Percentiles rank a stretch among this genome's conserved stretches.
Conservation (phyloP, 2,113 vertebrate species). For the Ramphastos sulfuratus region DNA sequence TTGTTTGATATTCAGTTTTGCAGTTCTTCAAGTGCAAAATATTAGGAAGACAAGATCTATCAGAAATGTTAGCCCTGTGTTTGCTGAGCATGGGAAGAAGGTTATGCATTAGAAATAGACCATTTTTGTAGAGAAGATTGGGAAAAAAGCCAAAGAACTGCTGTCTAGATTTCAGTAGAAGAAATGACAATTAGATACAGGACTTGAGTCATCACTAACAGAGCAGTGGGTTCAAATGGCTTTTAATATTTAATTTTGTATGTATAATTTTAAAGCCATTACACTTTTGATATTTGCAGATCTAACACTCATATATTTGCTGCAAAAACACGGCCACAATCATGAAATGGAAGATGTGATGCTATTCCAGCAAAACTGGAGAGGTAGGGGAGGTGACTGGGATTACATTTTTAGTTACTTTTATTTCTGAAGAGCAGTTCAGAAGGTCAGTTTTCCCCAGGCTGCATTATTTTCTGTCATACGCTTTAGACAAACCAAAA, state of each 20-base stretch:
- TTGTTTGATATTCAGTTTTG: neutral
- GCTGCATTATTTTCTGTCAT: neutral
- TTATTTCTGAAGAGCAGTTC: neutral
- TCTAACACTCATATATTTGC: neutral
- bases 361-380: neutral
- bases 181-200: neutral
- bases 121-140: neutral
- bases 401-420: neutral
- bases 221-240: neutral
- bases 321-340: neutral
- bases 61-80: neutral
- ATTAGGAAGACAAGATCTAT: neutral
- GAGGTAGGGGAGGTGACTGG: neutral
- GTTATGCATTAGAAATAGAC: neutral
- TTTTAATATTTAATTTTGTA: slow-evolving; percentile 13
- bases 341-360: neutral
- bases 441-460: neutral
- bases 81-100: neutral
- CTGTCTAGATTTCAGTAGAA: neutral
- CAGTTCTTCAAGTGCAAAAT: neutral
- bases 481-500: neutral
- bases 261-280: slow-evolving; percentile 5
- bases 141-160: neutral
- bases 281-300: neutral
- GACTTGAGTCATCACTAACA: neutral